phyloP scores from a whole-genome alignment of 2,797 vertebrate species.

The Buphagus erythrorhynchus region DNA sequence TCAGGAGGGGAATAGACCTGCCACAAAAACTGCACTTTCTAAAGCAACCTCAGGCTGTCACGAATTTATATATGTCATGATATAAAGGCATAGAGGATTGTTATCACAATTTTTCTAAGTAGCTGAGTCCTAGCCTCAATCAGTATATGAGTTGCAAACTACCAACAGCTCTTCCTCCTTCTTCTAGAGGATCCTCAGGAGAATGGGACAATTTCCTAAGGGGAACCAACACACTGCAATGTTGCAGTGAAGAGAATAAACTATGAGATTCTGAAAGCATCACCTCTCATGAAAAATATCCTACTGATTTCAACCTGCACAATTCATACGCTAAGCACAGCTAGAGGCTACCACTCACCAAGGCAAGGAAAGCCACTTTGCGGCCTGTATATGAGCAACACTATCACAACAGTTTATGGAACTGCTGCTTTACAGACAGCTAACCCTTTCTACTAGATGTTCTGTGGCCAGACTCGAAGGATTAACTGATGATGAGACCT shows the following conservation, averaged over 20 bases:
- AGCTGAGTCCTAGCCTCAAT: neutral
- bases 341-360: neutral
- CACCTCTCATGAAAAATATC: neutral
- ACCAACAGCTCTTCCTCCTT: neutral
- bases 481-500: neutral
- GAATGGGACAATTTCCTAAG: neutral
- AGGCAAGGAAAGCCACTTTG: rapidly evolving
- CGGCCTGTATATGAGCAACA: neutral
- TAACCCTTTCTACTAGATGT: neutral
- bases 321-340: neutral
- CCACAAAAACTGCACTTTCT: neutral
- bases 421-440: neutral
- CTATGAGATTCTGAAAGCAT: neutral
- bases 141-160: neutral
- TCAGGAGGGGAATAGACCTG: neutral
- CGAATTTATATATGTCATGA: neutral
- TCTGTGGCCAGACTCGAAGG: neutral
- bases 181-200: neutral
- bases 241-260: neutral
- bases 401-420: neutral
- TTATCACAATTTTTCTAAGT: neutral
- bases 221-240: neutral
- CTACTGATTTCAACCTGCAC: neutral
- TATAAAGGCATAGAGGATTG: neutral
- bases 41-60: neutral